phyloP scores from a whole-genome alignment of 2,888 invertebrate genomes.

The Drosophila pullipes region DNA sequence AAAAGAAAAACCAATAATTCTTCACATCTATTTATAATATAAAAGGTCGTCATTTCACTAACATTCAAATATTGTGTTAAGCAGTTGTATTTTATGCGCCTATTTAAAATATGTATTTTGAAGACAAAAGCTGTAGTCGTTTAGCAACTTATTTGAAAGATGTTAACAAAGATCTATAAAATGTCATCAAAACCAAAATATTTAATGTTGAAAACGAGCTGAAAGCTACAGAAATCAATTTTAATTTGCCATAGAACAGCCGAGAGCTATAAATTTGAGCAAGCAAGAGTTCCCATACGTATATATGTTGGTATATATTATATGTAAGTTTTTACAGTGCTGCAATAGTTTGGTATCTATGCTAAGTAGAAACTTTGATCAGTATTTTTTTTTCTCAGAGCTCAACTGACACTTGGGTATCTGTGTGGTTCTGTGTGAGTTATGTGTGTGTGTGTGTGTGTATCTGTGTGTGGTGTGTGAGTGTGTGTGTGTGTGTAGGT shows the following conservation, averaged over 20 bases:
- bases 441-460: constrained; percentile 9
- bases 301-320: background rate
- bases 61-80: background rate
- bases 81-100: background rate
- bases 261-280: background rate
- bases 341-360: constrained; percentile 57
- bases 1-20: background rate
- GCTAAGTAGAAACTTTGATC: constrained; percentile 61
- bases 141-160: constrained; percentile 15
- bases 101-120: background rate
- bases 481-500: constrained; percentile 11
- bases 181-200: background rate
- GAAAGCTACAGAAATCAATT: constrained; percentile 5
- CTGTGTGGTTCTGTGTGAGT: constrained; percentile 36
- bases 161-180: constrained; percentile 1
- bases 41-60: background rate
- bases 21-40: background rate
- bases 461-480: too few species aligned
- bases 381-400: constrained; percentile 30
- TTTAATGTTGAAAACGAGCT: constrained; percentile 6
- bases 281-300: constrained; percentile 5
- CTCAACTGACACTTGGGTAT: constrained; percentile 53
- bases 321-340: constrained; percentile 23
- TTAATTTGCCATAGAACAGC: constrained; percentile 10
- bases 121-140: background rate